Evolutionary conservation across 2,888 invertebrate genomes (phyloP), one percentile per base, ranked within the genome.

Genomic region (Clivina fossor): DNA sequence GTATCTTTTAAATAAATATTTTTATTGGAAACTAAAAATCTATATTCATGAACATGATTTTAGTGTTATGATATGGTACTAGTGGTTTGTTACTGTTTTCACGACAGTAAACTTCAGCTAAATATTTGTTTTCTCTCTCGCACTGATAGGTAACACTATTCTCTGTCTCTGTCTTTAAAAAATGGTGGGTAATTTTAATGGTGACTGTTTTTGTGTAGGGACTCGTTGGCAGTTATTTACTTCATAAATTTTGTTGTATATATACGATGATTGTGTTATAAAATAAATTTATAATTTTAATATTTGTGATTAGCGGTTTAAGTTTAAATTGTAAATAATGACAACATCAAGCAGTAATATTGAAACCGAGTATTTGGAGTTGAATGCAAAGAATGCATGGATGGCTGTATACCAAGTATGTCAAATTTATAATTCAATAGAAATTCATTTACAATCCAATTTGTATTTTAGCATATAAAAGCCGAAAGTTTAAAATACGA

Each of bases 331-430:
- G 44, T 53, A 53, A 55, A 55, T 47, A n/a, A 55, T 55, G 55
- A 55, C 55, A 55, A 47, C 64, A 58, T 63, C 70, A 62, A 66
- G 66, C 60, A 76, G 76, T 69, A 78, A 77, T 69, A 76, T 90
- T 62, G 88, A 88, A 76, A 79, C 81, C 48, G 88, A 90, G 75
- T 89, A 85, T 75, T 75, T 78, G 66, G 83, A 86, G 69, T 81
- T 90, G 65, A 82, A 81, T 67, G 78, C 79, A 63, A 83, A 79
- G 68, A 81, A 81, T 70, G 84, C 83, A 62, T 90, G 90, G 90
- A 75, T 80, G 60, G 72, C 78, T 62, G 74, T 86, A 61, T 90
- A 83, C 74, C 85, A 86, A 84, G 90, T 90, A 76, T 60, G 46
- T 49, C 48, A 40, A 32, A 49, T 22, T 16, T 22, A 18, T 24